These are phyloP conservation scores for Drosophila robusta DNA, from an alignment of 2,888 invertebrate species.

Conservation along the genomic window DNA sequence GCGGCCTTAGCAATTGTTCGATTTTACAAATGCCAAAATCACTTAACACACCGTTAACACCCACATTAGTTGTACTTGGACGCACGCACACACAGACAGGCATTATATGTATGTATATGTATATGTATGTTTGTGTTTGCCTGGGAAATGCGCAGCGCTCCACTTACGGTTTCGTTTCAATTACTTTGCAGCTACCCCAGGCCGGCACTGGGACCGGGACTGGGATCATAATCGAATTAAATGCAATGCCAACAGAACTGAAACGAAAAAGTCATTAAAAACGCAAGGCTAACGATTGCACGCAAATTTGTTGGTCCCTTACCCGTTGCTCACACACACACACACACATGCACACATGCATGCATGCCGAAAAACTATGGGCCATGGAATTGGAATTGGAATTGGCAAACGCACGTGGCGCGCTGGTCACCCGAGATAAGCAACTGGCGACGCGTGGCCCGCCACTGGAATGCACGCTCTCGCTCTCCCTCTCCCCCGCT, in stretches of 20 bases:
- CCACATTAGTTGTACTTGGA: constrained; percentile 78
- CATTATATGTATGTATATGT: background rate
- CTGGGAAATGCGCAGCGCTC: constrained; percentile 57
- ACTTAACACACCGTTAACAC: constrained; percentile 82
- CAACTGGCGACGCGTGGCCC: constrained; percentile 78
- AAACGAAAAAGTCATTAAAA: constrained; percentile 74
- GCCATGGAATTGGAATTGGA: constrained; percentile 47
- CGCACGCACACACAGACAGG: constrained; percentile 52
- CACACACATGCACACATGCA: constrained; percentile 24
- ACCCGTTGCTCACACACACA: constrained; percentile 6
- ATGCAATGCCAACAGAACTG: constrained; percentile 55
- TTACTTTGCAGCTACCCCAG: constrained; percentile 62
- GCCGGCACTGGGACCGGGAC: constrained; percentile 6
- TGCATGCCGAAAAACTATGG: constrained; percentile 55
- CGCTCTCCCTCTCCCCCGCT: constrained; percentile 9
- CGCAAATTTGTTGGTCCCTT: constrained; percentile 77
- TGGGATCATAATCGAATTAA: constrained; percentile 81
- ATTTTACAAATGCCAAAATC: constrained; percentile 74
- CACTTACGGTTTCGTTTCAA: constrained; percentile 68
- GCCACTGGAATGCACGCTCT: constrained; percentile 28
- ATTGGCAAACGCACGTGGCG: constrained; percentile 66
- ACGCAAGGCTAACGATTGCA: constrained; percentile 71
- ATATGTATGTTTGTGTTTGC: constrained; percentile 11
- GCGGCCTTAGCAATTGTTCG: constrained; percentile 62
- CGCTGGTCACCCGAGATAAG: constrained; percentile 85